These are phyloP conservation scores for Sebastes diploproa DNA, from an alignment of 2,797 vertebrate genomes.

Conservation along the genomic window DNA sequence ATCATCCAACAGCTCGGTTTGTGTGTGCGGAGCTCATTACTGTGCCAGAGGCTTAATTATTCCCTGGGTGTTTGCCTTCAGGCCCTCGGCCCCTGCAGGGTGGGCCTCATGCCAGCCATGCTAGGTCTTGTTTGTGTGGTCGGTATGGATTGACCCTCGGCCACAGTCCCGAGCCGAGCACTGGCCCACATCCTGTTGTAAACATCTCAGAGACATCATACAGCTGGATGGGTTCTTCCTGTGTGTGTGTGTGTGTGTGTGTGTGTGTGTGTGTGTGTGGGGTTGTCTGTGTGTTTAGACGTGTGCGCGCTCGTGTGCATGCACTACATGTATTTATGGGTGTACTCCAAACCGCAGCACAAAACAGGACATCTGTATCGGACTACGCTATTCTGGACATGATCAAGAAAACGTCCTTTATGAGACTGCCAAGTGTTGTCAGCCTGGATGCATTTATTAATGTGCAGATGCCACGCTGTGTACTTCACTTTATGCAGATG, in stretches of 20 bases:
- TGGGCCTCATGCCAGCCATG: constrained; percentile 70
- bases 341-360: constrained; percentile 18
- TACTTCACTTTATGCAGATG: constrained; percentile 22
- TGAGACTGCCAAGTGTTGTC: constrained; percentile 38
- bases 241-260: constrained; percentile 50
- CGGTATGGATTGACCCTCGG: constrained; percentile 59
- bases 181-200: constrained; percentile 71
- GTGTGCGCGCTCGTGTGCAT: background rate
- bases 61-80: constrained; percentile 62
- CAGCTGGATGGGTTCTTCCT: constrained; percentile 63
- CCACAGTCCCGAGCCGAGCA: constrained; percentile 38
- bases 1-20: constrained; percentile 37
- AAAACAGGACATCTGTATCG: constrained; percentile 40
- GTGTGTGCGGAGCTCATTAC: constrained; percentile 60
- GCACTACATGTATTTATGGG: constrained; percentile 31
- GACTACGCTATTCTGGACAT: constrained; percentile 26
- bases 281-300: background rate
- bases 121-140: constrained; percentile 65
- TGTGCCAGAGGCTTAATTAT: constrained; percentile 70
- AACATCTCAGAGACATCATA: constrained; percentile 68
- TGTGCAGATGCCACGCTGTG: constrained; percentile 31
- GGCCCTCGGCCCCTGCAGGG: constrained; percentile 60
- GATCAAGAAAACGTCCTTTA: constrained; percentile 39
- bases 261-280: constrained; percentile 28
- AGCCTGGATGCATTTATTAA: constrained; percentile 42